Evolutionary conservation across 1,140 invertebrate species (phyloP).

Genomic region (Bombyx mori): DNA sequence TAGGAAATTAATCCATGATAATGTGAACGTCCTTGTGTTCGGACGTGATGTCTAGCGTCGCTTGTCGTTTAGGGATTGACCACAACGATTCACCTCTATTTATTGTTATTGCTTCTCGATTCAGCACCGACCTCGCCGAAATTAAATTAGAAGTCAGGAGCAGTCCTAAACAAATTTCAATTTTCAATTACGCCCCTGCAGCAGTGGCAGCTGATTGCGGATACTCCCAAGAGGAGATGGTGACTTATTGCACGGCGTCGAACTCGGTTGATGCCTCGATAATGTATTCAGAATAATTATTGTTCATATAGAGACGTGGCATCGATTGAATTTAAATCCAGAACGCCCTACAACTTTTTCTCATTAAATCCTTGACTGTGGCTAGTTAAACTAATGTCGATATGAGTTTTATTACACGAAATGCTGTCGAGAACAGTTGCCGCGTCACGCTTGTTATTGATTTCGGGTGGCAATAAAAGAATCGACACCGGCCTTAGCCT

Average conservation of each 20-base stretch:
- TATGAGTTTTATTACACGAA: constrained; percentile 25
- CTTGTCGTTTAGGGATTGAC: neutral
- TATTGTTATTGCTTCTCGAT: constrained; percentile 55
- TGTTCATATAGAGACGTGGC: constrained; percentile 19
- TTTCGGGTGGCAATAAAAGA: constrained; percentile 61
- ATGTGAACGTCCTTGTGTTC: neutral
- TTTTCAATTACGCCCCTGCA: constrained; percentile 61
- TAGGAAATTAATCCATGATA: constrained; percentile 1
- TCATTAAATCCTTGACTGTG: no score
- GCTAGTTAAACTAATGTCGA: constrained; percentile 11
- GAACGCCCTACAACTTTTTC: neutral
- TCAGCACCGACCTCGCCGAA: constrained; percentile 40
- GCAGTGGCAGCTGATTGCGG: constrained; percentile 28
- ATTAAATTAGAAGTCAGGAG: constrained; percentile 56
- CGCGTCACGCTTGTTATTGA: constrained; percentile 52
- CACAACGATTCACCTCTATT: constrained; percentile 28
- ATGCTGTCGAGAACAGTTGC: constrained; percentile 29
- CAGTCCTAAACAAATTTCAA: constrained; percentile 69
- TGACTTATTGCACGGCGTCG: constrained; percentile 52
- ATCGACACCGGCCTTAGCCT: constrained; percentile 50
- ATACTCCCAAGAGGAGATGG: constrained; percentile 38
- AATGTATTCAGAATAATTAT: constrained; percentile 64
- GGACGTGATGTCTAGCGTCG: no score
- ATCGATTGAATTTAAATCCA: constrained; percentile 43
- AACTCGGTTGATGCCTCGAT: constrained; percentile 36